phyloP scores from a whole-genome alignment of 2,113 vertebrate genomes.

The Gadus macrocephalus region DNA sequence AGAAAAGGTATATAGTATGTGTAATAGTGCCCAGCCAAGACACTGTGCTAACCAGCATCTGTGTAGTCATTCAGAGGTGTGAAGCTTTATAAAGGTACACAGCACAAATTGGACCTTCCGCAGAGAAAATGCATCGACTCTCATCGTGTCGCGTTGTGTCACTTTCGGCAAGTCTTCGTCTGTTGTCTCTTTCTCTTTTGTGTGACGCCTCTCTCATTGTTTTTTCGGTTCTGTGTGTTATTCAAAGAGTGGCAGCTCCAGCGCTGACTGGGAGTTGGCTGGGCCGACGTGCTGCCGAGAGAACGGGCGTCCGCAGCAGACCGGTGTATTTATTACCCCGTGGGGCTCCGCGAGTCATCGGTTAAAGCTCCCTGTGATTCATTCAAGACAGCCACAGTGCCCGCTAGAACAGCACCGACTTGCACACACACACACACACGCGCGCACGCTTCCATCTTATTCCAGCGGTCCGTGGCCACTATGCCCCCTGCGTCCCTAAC shows the following conservation, averaged over 20 bases:
- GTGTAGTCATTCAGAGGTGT: slow-evolving; percentile 53
- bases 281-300: slow-evolving; percentile 36
- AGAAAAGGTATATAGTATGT: slow-evolving; percentile 1
- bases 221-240: slow-evolving; percentile 29
- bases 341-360: slow-evolving; percentile 54
- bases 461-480: slow-evolving; percentile 32
- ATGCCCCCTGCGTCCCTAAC: slow-evolving; percentile 17
- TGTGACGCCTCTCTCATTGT: slow-evolving; percentile 16
- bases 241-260: slow-evolving; percentile 22
- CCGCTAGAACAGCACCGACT: slow-evolving; percentile 48
- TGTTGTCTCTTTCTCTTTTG: slow-evolving; percentile 13
- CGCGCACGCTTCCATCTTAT: slow-evolving; percentile 49
- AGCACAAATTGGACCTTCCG: slow-evolving; percentile 65
- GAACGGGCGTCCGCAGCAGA: not conserved
- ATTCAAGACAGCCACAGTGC: slow-evolving; percentile 63
- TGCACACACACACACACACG: slow-evolving; percentile 24
- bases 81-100: slow-evolving; percentile 63
- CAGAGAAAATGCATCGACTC: too few species aligned
- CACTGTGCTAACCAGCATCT: slow-evolving; percentile 69
- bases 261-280: slow-evolving; percentile 24
- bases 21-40: slow-evolving; percentile 42
- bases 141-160: too few species aligned
- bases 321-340: slow-evolving; percentile 56
- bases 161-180: too few species aligned
- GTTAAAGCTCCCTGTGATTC: slow-evolving; percentile 53